A percentile compares a stretch with the other conserved stretches of the same genome.
Conservation (phyloP, 2,888 invertebrate genomes). For the Pterostichus madidus region DNA sequence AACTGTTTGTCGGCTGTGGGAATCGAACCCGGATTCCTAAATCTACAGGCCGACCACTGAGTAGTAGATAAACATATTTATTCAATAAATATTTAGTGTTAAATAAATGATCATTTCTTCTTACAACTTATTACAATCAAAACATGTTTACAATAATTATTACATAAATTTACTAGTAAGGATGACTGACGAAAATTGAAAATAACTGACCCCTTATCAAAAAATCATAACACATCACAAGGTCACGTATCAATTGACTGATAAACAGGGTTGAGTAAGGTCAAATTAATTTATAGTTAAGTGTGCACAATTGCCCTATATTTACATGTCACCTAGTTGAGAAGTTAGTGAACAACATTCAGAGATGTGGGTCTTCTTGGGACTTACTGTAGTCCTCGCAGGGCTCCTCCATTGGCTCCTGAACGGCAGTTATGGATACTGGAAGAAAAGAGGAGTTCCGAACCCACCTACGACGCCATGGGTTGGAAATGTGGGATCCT, state of each 20-base stretch:
- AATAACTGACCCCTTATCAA: not conserved
- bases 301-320: not conserved
- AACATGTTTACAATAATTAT: not conserved
- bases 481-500: constrained; percentile 72
- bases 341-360: not conserved
- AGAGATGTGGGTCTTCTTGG: constrained; percentile 38
- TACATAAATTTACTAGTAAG: not conserved
- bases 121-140: too few relatives aligned
- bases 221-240: not conserved
- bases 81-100: too few relatives aligned
- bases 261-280: not conserved
- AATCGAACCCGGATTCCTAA: too few relatives aligned
- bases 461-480: constrained; percentile 70
- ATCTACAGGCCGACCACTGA: too few relatives aligned
- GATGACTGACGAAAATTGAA: not conserved
- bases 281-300: not conserved
- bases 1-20: too few relatives aligned
- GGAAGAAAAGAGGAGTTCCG: constrained; percentile 71
- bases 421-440: constrained; percentile 69
- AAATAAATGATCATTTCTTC: too few relatives aligned
- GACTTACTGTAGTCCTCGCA: constrained; percentile 25
- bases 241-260: not conserved
- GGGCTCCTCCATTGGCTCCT: constrained; percentile 47
- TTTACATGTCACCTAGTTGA: not conserved
- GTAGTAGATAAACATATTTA: too few relatives aligned